These are phyloP conservation scores for Apis dorsata DNA, from an alignment of 1,140 invertebrate species.

Conservation along the genomic window DNA sequence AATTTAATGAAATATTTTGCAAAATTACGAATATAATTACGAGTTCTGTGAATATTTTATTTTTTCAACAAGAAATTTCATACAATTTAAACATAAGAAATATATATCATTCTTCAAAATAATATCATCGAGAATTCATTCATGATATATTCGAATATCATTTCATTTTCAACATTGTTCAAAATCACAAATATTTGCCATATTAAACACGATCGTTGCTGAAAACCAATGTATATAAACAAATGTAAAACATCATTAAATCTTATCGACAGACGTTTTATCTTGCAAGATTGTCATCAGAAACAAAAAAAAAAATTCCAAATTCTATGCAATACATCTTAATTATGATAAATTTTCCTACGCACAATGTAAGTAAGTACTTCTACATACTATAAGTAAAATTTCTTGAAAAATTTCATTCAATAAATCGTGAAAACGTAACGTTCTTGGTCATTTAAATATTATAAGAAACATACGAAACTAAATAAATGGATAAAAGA, in stretches of 20 bases:
- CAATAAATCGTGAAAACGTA: background rate
- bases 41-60: no score
- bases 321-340: conserved; percentile 32
- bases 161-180: background rate
- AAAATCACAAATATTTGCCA: conserved; percentile 33
- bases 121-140: background rate
- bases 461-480: no score
- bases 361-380: background rate
- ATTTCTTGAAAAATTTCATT: conserved; percentile 17
- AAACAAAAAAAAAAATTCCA: conserved; percentile 48
- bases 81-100: no score
- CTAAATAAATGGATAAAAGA: background rate
- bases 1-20: no score
- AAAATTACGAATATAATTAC: no score
- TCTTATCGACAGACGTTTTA: conserved; percentile 62
- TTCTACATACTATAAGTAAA: background rate
- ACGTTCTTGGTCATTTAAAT: background rate
- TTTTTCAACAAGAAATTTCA: no score
- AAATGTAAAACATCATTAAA: conserved; percentile 60
- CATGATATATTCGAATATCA: background rate
- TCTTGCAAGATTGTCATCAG: conserved; percentile 59
- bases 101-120: no score
- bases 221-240: conserved; percentile 58
- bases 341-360: conserved; percentile 35
- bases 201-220: conserved; percentile 42